Base-by-base conservation (phyloP, 2,888 invertebrate genomes). In the Leptinotarsa peninsularis region DNA sequence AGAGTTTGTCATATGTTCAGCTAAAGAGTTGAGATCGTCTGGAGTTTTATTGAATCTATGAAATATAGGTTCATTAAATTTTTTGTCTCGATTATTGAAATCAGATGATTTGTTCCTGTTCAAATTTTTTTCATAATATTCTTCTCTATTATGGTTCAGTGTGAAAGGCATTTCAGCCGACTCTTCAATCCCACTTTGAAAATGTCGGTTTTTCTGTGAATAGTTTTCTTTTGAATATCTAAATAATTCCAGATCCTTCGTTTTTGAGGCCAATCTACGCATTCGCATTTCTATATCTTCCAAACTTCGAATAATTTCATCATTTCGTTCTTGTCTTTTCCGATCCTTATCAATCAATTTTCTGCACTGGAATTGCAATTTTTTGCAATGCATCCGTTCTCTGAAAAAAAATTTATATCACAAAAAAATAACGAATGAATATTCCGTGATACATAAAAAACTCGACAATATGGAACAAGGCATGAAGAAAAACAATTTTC, bases 1-100 rank as follows among this genome's bases (percentile, higher is more conserved):
- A 4, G 63, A 63, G 18, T 63, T 63, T 14, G 63, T 63, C 63
- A 63, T 63, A 63, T 33, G n/a, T 63, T 63, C 63, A n/a, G 63
- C 63, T 10, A 63, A n/a, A 63, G 58, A 23, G 23, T 63, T 63
- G 10, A 63, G n/a, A 17, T 63, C 43, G n/a, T 63, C 63, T 7
- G 63, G 33, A n/a, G 33, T 43, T 43, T 63, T 63, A 4, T 63
- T n/a, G n/a, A 33, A 63, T 63, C 17, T 33, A 63, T 27, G 63
- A 15, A 33, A 33, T 43, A n/a, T 5, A 17, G 27, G 7, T 33
- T 43, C 3, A 33, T 63, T 43, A 0, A 27, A 13, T 13, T 33
- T 18, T 33, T 10, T 43, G n/a, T 63, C n/a, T 7, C 1, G 13
- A 18, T 56, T n/a, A 10, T 10, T n/a, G 18, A 63, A 33, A 33